Percentiles rank a stretch among this genome's conserved stretches.
phyloP scores from a whole-genome alignment of 2,113 vertebrate genomes.

The Colistium nudipinnis region DNA sequence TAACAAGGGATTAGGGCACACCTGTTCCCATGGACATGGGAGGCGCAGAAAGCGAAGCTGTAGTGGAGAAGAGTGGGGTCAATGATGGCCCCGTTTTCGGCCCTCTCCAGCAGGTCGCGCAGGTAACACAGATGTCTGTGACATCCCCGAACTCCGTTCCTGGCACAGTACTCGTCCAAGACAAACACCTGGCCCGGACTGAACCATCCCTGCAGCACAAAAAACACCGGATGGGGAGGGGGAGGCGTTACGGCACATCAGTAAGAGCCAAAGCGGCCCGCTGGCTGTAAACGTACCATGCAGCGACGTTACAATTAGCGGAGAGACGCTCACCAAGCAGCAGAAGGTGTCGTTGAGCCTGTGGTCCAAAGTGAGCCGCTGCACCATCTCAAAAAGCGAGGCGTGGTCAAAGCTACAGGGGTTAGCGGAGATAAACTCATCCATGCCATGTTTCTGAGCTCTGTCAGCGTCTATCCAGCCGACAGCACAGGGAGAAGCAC shows the following conservation, averaged over 20 bases:
- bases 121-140: conserved; percentile 99
- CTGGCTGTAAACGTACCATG: too few species aligned
- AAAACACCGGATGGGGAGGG: conserved; percentile 16
- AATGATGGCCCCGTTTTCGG: conserved; percentile 96
- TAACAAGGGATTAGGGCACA: conserved; percentile 69
- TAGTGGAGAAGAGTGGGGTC: conserved; percentile 99
- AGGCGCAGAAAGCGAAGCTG: conserved; percentile 99
- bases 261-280: not conserved
- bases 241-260: not conserved
- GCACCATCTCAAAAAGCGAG: conserved; percentile 99
- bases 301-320: not conserved
- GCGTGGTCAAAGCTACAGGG: conserved; percentile 99
- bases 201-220: conserved; percentile 93
- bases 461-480: conserved; percentile 99
- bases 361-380: conserved; percentile 98
- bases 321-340: conserved; percentile 92
- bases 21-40: conserved; percentile 99
- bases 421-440: conserved; percentile 99
- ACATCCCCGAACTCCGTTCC: conserved; percentile 97
- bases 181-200: conserved; percentile 99
- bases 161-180: conserved; percentile 97
- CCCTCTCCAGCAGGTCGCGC: conserved; percentile 93
- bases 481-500: conserved; percentile 93
- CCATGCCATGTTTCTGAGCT: conserved; percentile 99
- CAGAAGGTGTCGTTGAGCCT: conserved; percentile 99